Evolutionary conservation across 1,140 invertebrate genomes (phyloP), one percentile per base, ranked within the genome.

Genomic region (Papilio machaon): DNA sequence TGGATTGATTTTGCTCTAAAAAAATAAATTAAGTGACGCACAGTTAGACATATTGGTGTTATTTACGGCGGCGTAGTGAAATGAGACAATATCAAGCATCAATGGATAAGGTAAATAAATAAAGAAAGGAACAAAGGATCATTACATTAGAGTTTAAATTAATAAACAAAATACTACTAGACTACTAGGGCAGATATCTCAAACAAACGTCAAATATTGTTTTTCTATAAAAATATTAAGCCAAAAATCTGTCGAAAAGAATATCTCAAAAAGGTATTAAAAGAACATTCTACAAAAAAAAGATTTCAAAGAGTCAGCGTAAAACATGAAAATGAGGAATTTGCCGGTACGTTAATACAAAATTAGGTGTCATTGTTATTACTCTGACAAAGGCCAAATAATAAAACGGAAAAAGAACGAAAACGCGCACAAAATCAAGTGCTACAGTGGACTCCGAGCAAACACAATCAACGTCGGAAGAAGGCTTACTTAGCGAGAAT

Each of bases 381-480:
- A 76, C 58, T 80, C 74, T 80, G 78, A 80, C 83, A 84, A 84
- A 85, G 67, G 83, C 83, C 83, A 85, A 87, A 87, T 87, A 90
- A 83, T 86, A 84, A 83, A 83, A 85, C 83, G 85, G 80, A 80
- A 80, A 81, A 84, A 87, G 81, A 82, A 81, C 49, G 80, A 15
- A 15, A 77, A 60, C 80, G 80, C 80, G 82, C 82, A 90, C 88
- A 89, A 91, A 91, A 90, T 90, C 89, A 89, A 90, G 87, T 87
- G 84, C 85, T 87, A 87, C 74, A 76, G 74, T 89, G 87, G 87
- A 91, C 86, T 86, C 87, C 79, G 82, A 70, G 85, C 89, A 92
- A 91, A 91, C 85, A 92, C 89, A 91, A 91, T 90, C 89, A 88
- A 86, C 81, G 75, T 81, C 80, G 88, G 85, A 89, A 91, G 90